Evolutionary conservation across 2,113 vertebrate species (phyloP).

Genomic region (Rhinichthys klamathensis): DNA sequence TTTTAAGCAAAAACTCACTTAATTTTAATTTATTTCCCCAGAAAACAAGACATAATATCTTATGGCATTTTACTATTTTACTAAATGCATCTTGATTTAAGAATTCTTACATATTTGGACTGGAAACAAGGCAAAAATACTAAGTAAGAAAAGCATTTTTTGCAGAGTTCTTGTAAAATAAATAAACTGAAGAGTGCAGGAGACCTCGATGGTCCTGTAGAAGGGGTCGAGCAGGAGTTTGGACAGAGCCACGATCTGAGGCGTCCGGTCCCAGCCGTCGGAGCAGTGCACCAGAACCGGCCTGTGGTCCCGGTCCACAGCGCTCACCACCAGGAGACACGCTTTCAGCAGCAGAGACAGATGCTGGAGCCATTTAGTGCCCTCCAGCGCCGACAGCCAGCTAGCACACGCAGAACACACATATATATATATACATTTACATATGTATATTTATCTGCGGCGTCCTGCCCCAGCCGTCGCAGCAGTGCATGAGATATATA

Average conservation of each 20-base stretch:
- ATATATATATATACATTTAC: no score
- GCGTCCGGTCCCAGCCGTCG: constrained; percentile 96
- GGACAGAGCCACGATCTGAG: constrained; percentile 94
- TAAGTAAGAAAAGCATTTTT: no score
- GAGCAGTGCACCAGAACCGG: constrained; percentile 97
- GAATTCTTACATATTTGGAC: no score
- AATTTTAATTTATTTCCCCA: no score
- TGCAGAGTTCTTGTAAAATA: background rate
- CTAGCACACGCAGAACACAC: constrained; percentile 63
- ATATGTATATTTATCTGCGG: no score
- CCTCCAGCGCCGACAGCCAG: constrained; percentile 96
- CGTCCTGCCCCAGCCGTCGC: no score
- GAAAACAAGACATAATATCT: no score
- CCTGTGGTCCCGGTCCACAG: constrained; percentile 89
- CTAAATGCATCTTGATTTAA: no score
- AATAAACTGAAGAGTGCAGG: fast-evolving
- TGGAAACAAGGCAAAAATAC: no score
- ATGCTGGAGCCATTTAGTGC: constrained; percentile 98
- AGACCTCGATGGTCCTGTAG: constrained; percentile 94
- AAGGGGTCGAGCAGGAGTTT: constrained; percentile 95
- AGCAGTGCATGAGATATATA: no score
- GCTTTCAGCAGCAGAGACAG: constrained; percentile 94
- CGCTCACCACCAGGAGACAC: constrained; percentile 87
- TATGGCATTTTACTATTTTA: fast-evolving
- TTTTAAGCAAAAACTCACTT: no score